Conservation (phyloP, 1,140 invertebrate genomes). For the Danaus plexippus region DNA sequence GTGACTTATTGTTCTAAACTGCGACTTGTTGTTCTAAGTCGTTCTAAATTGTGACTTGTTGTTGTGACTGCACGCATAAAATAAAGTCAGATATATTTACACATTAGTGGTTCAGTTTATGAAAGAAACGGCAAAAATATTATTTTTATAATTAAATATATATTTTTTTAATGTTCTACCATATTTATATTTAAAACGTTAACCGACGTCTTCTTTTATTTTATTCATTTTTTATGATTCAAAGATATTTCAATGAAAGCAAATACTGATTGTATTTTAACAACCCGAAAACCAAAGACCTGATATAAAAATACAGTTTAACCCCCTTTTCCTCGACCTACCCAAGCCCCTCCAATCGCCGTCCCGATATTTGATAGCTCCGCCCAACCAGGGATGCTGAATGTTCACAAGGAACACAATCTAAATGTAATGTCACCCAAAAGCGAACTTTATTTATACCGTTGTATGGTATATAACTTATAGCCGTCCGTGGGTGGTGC, state of each 20-base stretch:
- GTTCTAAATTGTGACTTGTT: too few species aligned
- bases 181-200: too few species aligned
- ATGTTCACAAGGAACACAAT: constrained; percentile 17
- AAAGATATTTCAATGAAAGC: background rate
- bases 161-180: too few species aligned
- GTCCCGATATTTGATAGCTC: constrained; percentile 35
- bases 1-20: too few species aligned
- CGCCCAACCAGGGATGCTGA: constrained; percentile 38
- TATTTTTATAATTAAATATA: too few species aligned
- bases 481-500: background rate
- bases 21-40: too few species aligned
- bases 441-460: constrained; percentile 18
- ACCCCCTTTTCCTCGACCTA: constrained; percentile 8
- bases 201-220: background rate
- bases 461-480: constrained; percentile 4
- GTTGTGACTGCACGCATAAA: background rate
- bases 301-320: constrained; percentile 8
- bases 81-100: too few species aligned
- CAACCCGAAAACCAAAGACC: background rate
- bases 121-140: background rate
- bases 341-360: constrained; percentile 32
- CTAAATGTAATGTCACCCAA: constrained; percentile 1
- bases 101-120: too few species aligned
- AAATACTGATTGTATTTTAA: too few species aligned
- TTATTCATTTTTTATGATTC: background rate